A percentile compares a stretch with the other conserved stretches of the same genome.
These are phyloP conservation scores for Portunus trituberculatus DNA, from an alignment of 1,140 invertebrate genomes.

Conservation along the genomic window DNA sequence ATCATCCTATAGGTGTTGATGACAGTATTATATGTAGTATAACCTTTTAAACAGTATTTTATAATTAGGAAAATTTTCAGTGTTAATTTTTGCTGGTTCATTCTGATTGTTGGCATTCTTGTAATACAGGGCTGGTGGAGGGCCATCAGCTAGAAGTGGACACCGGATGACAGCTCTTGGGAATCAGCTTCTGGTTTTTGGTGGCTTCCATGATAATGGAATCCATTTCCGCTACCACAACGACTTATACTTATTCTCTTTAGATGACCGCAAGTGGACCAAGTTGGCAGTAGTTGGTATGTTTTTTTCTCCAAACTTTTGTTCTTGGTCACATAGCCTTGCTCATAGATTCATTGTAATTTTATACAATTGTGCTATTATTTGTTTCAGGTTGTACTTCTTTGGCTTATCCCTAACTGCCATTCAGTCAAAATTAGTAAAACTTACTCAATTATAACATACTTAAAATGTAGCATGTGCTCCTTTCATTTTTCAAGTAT, in stretches of 20 bases:
- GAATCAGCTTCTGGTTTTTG: constrained; percentile 90
- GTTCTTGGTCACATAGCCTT: background rate
- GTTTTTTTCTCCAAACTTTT: background rate
- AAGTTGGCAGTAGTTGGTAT: background rate
- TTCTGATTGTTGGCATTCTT: background rate
- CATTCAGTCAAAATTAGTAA: too few relatives aligned
- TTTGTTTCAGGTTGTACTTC: too few relatives aligned
- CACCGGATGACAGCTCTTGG: constrained; percentile 80
- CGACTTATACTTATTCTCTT: constrained; percentile 94
- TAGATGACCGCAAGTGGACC: constrained; percentile 91
- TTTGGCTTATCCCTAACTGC: too few relatives aligned
- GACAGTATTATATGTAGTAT: too few relatives aligned
- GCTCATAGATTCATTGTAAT: too few relatives aligned
- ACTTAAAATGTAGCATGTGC: too few relatives aligned
- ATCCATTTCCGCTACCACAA: constrained; percentile 95
- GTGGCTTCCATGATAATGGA: constrained; percentile 92
- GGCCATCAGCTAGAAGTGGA: constrained; percentile 27
- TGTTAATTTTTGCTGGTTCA: background rate
- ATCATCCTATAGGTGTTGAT: too few relatives aligned
- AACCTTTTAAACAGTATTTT: too few relatives aligned
- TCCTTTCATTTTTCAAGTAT: too few relatives aligned
- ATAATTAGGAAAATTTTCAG: background rate
- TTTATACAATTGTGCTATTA: too few relatives aligned
- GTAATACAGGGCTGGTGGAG: background rate
- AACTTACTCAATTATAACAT: too few relatives aligned